Conservation (phyloP, 2,797 vertebrate genomes). For the Spheniscus humboldti region DNA sequence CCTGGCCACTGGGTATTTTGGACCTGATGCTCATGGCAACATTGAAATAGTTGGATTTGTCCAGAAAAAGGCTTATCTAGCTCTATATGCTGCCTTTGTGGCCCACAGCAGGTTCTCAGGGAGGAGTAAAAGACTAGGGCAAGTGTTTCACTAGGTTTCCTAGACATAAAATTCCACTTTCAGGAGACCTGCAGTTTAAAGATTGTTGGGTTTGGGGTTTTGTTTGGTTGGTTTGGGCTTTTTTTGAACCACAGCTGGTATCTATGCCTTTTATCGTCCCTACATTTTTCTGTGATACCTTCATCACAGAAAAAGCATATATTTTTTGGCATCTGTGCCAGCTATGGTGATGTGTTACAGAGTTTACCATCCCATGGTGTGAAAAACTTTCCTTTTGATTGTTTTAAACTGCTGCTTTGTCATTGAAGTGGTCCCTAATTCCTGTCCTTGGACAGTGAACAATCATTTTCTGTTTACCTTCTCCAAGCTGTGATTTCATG, state of each 20-base stretch:
- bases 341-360: background rate
- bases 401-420: background rate
- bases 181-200: background rate
- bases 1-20: background rate
- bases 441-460: background rate
- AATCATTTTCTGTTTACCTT: background rate
- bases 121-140: background rate
- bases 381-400: background rate
- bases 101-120: fast-evolving
- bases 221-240: background rate
- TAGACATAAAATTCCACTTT: background rate
- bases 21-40: background rate
- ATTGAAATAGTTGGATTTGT: background rate
- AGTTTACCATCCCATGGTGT: background rate
- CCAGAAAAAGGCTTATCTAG: background rate
- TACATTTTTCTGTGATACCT: background rate
- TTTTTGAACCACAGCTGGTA: background rate
- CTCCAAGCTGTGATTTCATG: background rate
- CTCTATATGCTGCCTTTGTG: background rate
- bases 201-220: background rate
- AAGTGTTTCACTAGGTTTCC: background rate
- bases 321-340: background rate
- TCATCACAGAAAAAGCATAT: background rate
- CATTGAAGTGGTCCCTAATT: background rate
- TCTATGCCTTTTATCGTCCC: background rate